These are phyloP conservation scores for Danaus chrysippus DNA, from an alignment of 2,888 invertebrate species.

Conservation along the genomic window DNA sequence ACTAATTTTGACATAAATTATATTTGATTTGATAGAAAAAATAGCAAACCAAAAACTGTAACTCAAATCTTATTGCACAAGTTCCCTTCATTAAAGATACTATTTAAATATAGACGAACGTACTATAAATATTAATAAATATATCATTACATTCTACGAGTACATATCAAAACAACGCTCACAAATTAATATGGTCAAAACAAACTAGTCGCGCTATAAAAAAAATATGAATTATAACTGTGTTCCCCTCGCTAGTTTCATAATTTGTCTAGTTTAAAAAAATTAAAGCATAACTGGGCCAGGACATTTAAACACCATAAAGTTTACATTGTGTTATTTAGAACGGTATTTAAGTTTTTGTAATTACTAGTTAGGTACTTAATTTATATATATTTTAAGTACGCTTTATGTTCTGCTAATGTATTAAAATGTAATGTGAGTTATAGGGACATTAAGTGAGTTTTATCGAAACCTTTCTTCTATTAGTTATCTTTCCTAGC, in stretches of 20 bases:
- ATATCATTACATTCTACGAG: background rate
- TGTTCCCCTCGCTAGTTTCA: slow-evolving; percentile 34
- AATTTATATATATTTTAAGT: background rate
- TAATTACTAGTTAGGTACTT: slow-evolving; percentile 1
- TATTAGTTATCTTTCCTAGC: too few species aligned
- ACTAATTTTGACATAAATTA: too few species aligned
- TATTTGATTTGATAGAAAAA: too few species aligned
- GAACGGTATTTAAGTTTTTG: slow-evolving; percentile 1
- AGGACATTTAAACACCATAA: slow-evolving; percentile 5
- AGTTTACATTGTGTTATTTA: slow-evolving; percentile 3
- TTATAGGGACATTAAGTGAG: too few species aligned
- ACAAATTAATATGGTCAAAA: slow-evolving; percentile 5
- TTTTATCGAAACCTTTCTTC: too few species aligned
- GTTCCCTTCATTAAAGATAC: too few species aligned
- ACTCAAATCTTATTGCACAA: too few species aligned
- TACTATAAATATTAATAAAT: too few species aligned
- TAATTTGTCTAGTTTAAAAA: slow-evolving; percentile 57
- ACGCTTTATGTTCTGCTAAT: background rate
- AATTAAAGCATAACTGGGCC: slow-evolving; percentile 34
- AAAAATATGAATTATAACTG: slow-evolving; percentile 38
- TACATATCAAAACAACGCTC: background rate
- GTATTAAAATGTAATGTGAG: too few species aligned
- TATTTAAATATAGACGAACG: too few species aligned
- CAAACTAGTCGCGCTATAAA: slow-evolving; percentile 25
- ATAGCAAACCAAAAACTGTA: too few species aligned